These are phyloP conservation scores for Pogonomyrmex barbatus DNA, from an alignment of 1,140 invertebrate genomes.

Conservation along the genomic window DNA sequence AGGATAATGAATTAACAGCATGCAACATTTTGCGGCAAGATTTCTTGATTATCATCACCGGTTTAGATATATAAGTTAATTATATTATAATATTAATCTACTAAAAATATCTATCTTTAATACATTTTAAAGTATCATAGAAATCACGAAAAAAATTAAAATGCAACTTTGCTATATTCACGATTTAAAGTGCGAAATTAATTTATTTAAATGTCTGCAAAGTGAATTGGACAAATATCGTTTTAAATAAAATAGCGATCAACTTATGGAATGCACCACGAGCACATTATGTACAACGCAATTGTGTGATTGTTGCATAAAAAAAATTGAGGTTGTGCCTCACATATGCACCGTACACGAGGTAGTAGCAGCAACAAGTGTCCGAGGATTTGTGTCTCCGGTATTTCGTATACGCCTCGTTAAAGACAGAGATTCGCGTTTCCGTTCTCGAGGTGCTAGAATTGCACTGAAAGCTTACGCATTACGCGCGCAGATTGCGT, in stretches of 20 bases:
- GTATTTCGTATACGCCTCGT: conserved; percentile 49
- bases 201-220: not conserved
- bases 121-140: not conserved
- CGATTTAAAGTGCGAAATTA: not conserved
- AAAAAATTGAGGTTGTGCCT: conserved; percentile 47
- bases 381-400: conserved; percentile 41
- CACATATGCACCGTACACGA: conserved; percentile 31
- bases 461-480: conserved; percentile 15
- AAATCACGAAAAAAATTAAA: not conserved
- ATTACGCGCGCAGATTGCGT: conserved; percentile 11
- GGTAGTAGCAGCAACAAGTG: conserved; percentile 39
- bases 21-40: not conserved
- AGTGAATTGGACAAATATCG: conserved; percentile 39
- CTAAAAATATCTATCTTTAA: conserved; percentile 10
- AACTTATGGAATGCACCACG: conserved; percentile 6
- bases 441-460: conserved; percentile 36
- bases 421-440: conserved; percentile 55
- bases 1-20: conserved; percentile 13
- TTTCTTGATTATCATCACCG: not conserved
- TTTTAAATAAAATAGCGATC: conserved; percentile 50
- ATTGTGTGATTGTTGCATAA: conserved; percentile 28
- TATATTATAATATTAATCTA: not conserved
- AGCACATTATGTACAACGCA: conserved; percentile 26
- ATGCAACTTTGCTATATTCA: not conserved
- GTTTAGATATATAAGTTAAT: not conserved